These are phyloP conservation scores for Oryzias woworae DNA, from an alignment of 2,113 vertebrate species.

Conservation along the genomic window DNA sequence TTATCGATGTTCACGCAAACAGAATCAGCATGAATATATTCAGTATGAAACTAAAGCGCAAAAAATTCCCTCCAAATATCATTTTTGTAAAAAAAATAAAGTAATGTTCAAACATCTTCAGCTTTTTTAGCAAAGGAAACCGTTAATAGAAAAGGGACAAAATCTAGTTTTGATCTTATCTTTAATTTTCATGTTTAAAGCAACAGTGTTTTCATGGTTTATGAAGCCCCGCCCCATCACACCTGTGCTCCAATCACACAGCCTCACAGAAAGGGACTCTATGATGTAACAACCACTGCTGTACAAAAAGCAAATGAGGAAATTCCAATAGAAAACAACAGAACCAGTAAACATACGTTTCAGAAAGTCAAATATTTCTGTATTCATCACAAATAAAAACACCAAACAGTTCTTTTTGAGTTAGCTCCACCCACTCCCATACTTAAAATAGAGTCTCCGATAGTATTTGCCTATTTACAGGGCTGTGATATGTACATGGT, in stretches of 20 bases:
- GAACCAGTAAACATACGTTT: conserved; percentile 58
- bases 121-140: no score
- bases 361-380: conserved; percentile 37
- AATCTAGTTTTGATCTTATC: no score
- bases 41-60: no score
- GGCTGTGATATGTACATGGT: conserved; percentile 4
- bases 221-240: conserved; percentile 20
- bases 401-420: conserved; percentile 65
- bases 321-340: conserved; percentile 56
- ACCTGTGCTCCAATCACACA: conserved; percentile 45
- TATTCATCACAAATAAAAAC: conserved; percentile 60
- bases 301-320: conserved; percentile 65
- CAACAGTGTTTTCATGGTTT: neutral
- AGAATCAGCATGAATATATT: no score
- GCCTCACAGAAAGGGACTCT: conserved; percentile 58
- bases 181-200: neutral
- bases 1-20: no score
- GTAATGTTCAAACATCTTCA: no score
- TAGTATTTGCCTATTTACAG: conserved; percentile 79
- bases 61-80: no score
- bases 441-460: conserved; percentile 80
- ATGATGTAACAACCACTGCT: conserved; percentile 77
- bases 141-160: no score
- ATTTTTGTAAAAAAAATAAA: no score
- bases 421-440: conserved; percentile 62